phyloP scores from a whole-genome alignment of 2,797 vertebrate species.

The Carapus acus region DNA sequence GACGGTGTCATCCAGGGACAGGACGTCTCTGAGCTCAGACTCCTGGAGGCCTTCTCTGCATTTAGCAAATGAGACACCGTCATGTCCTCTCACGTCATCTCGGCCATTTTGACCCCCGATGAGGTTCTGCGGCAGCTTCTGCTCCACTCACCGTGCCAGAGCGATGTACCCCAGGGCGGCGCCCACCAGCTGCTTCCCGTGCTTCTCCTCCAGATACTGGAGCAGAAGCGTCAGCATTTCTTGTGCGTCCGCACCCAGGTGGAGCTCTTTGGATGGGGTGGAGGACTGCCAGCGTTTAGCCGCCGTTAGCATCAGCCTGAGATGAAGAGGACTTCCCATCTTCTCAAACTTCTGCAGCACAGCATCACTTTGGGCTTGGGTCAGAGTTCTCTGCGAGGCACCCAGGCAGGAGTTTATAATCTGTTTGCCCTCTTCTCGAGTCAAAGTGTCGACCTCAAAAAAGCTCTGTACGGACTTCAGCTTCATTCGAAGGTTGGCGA shows the following conservation, averaged over 20 bases:
- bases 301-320: conserved; percentile 69
- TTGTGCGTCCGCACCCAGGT: conserved; percentile 52
- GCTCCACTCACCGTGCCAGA: conserved; percentile 69
- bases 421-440: conserved; percentile 58
- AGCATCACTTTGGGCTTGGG: conserved; percentile 51
- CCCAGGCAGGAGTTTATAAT: conserved; percentile 65
- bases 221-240: conserved; percentile 67
- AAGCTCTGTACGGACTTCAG: conserved; percentile 39
- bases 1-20: conserved; percentile 81
- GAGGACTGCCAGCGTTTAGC: conserved; percentile 73
- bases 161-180: conserved; percentile 71
- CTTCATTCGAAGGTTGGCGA: conserved; percentile 46
- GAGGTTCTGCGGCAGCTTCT: too few relatives aligned
- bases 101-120: too few relatives aligned
- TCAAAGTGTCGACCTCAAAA: conserved; percentile 68
- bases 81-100: too few relatives aligned
- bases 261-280: conserved; percentile 42
- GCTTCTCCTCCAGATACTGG: conserved; percentile 69
- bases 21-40: conserved; percentile 75
- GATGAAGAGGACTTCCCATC: conserved; percentile 69
- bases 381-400: conserved; percentile 42
- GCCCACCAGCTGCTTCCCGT: conserved; percentile 70
- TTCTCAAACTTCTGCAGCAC: conserved; percentile 62
- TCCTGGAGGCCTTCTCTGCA: conserved; percentile 79
- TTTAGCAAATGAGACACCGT: too few relatives aligned